Evolutionary conservation across 2,797 vertebrate genomes (phyloP).

Genomic region (Pachyuromys duprasi): DNA sequence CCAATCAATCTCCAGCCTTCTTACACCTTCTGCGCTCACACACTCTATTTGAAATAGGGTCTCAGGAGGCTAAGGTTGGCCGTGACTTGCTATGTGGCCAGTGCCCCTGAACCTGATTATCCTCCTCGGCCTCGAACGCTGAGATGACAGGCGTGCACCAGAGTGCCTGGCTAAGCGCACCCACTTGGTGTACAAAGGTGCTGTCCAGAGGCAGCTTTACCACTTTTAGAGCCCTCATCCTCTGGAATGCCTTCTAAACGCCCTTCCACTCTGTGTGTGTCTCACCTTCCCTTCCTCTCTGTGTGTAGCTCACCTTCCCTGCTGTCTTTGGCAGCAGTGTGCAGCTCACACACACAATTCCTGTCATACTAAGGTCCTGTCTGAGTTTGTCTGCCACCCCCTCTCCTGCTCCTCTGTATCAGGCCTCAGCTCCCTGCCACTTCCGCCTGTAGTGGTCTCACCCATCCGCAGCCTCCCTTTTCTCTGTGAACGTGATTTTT

Average conservation of each 20-base stretch:
- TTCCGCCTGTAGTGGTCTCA: not conserved
- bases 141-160: not conserved
- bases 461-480: not conserved
- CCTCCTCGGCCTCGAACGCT: not conserved
- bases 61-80: not conserved
- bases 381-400: not conserved
- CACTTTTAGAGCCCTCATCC: not conserved
- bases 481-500: not conserved
- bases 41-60: not conserved
- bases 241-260: not conserved
- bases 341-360: not conserved
- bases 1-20: not conserved
- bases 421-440: not conserved
- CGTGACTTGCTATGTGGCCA: not conserved
- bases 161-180: not conserved
- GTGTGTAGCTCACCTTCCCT: not conserved
- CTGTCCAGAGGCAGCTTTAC: not conserved
- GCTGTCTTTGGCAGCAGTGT: no score
- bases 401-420: not conserved
- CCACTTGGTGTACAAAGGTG: not conserved
- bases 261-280: not conserved
- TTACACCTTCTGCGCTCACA: not conserved
- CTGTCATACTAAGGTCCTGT: not conserved
- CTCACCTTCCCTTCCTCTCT: not conserved
- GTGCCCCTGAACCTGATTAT: not conserved